Base-by-base conservation (phyloP, 2,113 vertebrate species). In the Phylloscopus trochilus region DNA sequence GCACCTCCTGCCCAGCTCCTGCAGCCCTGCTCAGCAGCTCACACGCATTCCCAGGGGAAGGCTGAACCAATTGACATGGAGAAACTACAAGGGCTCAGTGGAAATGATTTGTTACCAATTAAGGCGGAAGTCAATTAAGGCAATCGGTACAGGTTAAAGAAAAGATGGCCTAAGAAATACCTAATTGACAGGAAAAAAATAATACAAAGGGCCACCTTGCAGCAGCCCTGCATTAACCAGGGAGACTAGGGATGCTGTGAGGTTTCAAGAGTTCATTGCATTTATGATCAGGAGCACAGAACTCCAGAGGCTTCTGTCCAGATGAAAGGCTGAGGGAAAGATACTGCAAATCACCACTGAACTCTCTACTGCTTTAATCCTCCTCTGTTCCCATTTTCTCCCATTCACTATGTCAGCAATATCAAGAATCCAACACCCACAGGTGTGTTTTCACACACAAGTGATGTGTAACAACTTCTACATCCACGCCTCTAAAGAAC, bases 41-140 rank as follows among this genome's bases (percentile, higher is more conserved):
- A 15, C 12, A 2, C 4, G 0, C 2, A 0, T 35, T 87, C 89
- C 92, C 89, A 44, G 31, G 44, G 86, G 91, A 87, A 91, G 49
- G 62, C 49, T 89, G 89, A 81, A 55, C 44, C 20, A 74, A 94
- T 91, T 82, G 91, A 96, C 90, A 87, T 1, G 33, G 81, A 89
- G 87, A 64, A 92, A 89, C 90, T 95, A 94, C 81, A 91, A 82
- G 92, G 81, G 87, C 59, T 96, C 92, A 53, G 77, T 72, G 80
- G 85, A 95, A 93, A 95, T 95, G 95, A 96, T 97, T 96, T 95
- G 91, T 96, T 95, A 92, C 72, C 95, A 95, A 92, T 97, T 97
- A 97, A 95, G 80, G 92, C 59, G 60, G 96, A 96, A 97, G 96
- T 97, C 96, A 96, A 95, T 97, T 96, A 96, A 97, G 84, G 87